phyloP scores from a whole-genome alignment of 2,888 invertebrate genomes.

The Heterodera filipjevi region DNA sequence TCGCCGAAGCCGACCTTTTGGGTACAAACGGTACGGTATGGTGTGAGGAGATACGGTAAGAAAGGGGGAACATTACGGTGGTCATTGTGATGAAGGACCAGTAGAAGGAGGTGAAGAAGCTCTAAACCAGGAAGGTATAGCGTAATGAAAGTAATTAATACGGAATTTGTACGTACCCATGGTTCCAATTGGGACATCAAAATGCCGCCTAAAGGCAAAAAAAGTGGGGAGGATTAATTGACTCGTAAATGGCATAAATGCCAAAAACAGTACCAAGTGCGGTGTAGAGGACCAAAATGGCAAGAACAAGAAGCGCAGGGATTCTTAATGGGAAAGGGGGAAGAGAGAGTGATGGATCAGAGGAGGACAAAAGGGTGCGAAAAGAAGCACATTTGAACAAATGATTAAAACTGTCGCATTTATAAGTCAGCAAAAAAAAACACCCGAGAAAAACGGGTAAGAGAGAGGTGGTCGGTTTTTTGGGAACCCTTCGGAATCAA shows the following conservation, averaged over 20 bases:
- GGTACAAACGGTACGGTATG: too few relatives aligned
- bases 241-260: slow-evolving; percentile 9
- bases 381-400: too few relatives aligned
- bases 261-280: slow-evolving; percentile 51
- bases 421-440: too few relatives aligned
- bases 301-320: slow-evolving; percentile 63
- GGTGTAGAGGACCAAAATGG: slow-evolving; percentile 63
- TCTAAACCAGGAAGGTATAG: slow-evolving; percentile 37
- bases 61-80: slow-evolving; percentile 51
- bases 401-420: too few relatives aligned
- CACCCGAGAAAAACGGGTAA: too few relatives aligned
- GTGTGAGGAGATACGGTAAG: neutral
- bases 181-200: slow-evolving; percentile 63
- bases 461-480: too few relatives aligned
- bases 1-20: slow-evolving; percentile 64
- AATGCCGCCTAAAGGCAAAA: slow-evolving; percentile 55
- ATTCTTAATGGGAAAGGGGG: slow-evolving; percentile 49
- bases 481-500: too few relatives aligned
- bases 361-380: too few relatives aligned
- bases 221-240: neutral
- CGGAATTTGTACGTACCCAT: slow-evolving; percentile 40
- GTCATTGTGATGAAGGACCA: slow-evolving; percentile 66
- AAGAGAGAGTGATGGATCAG: too few relatives aligned
- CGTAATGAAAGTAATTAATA: too few relatives aligned
- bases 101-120: slow-evolving; percentile 65